Conservation (phyloP, 2,797 vertebrate genomes). For the Megaceryle alcyon region DNA sequence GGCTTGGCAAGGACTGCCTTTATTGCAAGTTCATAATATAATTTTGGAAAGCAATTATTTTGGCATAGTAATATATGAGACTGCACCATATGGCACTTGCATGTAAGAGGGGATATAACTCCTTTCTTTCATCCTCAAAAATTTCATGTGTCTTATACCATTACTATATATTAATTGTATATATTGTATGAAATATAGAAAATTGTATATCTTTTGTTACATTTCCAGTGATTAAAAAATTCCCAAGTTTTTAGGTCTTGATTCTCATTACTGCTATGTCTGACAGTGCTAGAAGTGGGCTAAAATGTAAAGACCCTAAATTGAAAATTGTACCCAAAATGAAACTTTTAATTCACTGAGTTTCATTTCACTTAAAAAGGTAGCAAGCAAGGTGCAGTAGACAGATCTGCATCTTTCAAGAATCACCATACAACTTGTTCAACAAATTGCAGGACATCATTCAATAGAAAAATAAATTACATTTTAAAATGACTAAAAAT, state of each 20-base stretch:
- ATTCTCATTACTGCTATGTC: not conserved
- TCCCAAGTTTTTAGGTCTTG: not conserved
- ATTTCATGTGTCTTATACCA: not conserved
- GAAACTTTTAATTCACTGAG: not conserved
- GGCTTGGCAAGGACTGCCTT: not conserved
- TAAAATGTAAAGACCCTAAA: not conserved
- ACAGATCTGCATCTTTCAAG: not conserved
- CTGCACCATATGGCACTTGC: not conserved
- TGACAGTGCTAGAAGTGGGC: not conserved
- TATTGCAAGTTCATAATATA: not conserved
- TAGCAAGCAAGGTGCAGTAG: not conserved
- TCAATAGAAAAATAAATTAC: not conserved
- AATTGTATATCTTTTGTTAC: not conserved
- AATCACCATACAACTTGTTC: not conserved
- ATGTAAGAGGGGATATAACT: not conserved
- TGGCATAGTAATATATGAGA: not conserved
- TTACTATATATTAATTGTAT: not conserved
- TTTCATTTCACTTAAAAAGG: not conserved
- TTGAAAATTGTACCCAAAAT: not conserved
- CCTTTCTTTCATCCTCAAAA: not conserved
- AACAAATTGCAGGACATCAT: not conserved
- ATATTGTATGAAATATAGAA: not conserved
- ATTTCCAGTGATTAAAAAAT: not conserved
- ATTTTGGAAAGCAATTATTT: not conserved
- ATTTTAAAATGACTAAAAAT: not conserved